phyloP scores from a whole-genome alignment of 2,797 vertebrate genomes.

The Thripadectes ignobilis region DNA sequence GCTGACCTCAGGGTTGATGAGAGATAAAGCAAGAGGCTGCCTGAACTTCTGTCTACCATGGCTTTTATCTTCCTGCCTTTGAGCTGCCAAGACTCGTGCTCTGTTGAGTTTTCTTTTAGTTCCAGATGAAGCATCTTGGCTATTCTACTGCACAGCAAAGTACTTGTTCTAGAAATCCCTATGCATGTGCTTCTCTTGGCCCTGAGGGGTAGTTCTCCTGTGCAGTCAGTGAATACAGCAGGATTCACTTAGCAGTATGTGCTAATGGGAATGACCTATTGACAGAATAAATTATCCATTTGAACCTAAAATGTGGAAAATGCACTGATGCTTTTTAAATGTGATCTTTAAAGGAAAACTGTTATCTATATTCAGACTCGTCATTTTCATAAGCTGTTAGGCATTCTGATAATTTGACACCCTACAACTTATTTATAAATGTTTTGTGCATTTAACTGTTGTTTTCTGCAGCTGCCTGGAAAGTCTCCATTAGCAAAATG shows the following conservation, averaged over 20 bases:
- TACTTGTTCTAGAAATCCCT: background rate
- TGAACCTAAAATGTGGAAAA: background rate
- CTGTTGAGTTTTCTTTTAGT: background rate
- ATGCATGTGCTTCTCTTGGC: background rate
- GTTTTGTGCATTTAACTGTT: background rate
- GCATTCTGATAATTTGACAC: background rate
- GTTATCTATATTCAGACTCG: background rate
- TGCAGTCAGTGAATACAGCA: background rate
- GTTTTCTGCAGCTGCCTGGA: background rate
- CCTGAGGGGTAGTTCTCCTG: background rate
- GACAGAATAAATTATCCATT: constrained; percentile 33
- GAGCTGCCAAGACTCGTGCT: background rate
- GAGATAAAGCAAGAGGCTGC: background rate
- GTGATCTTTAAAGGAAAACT: background rate
- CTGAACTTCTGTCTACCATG: background rate
- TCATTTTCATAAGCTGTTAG: background rate
- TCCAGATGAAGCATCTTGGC: background rate
- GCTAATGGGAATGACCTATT: constrained; percentile 46
- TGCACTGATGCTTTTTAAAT: background rate
- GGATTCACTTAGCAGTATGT: background rate
- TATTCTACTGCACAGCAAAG: background rate
- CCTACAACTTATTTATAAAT: background rate
- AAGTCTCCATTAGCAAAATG: background rate
- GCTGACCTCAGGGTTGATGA: background rate
- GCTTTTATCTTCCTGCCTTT: constrained; percentile 24